These are phyloP conservation scores for Rhinolophus ferrumequinum DNA, from an alignment of 2,113 vertebrate genomes.

Conservation along the genomic window DNA sequence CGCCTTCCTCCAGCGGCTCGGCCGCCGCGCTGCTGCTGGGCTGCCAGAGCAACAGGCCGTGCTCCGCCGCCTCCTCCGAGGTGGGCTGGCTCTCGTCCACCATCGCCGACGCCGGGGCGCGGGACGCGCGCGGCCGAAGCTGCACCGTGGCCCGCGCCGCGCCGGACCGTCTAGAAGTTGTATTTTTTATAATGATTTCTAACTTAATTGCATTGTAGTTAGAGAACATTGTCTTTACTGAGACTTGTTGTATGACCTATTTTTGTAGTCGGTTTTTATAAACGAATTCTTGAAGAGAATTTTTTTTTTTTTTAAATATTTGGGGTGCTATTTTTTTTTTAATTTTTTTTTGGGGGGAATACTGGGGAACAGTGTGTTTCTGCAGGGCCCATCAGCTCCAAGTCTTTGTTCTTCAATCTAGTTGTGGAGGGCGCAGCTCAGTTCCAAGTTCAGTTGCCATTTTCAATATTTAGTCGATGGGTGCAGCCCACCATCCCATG, in stretches of 20 bases:
- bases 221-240: conserved; percentile 1
- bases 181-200: not conserved
- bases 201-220: not conserved
- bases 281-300: not conserved
- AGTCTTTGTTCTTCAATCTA: no score
- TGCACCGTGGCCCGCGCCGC: conserved; percentile 43
- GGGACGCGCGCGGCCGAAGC: conserved; percentile 41
- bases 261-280: not conserved
- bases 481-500: no score
- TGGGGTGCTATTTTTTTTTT: no score
- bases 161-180: rapidly evolving
- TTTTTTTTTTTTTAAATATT: no score
- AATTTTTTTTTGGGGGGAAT: no score
- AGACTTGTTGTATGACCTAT: not conserved
- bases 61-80: conserved; percentile 53
- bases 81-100: conserved; percentile 26
- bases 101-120: conserved; percentile 37
- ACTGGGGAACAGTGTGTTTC: no score
- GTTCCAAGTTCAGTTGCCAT: no score
- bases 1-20: conserved; percentile 41
- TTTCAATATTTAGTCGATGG: no score
- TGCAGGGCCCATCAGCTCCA: no score
- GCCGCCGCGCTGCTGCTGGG: conserved; percentile 50
- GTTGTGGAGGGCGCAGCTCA: no score
- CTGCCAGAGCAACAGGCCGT: conserved; percentile 64